Base-by-base conservation (phyloP, 2,797 vertebrate species). In the Gambelia wislizenii region DNA sequence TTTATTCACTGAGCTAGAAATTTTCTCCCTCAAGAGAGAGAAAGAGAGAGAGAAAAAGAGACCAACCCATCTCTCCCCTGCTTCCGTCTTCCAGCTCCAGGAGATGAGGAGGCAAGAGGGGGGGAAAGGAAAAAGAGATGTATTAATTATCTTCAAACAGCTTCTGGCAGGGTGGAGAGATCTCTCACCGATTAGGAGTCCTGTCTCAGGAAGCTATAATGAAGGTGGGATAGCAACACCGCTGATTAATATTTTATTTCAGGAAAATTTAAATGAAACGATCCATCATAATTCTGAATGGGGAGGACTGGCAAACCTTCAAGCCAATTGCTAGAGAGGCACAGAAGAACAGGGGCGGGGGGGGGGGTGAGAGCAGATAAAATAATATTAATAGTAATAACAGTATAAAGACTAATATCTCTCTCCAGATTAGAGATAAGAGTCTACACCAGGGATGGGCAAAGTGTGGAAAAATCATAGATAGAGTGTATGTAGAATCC, bases 191-290 rank as follows among this genome's bases (percentile, higher is more conserved):
- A 95, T 96, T 91, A 94, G 92, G 49, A 87, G 91, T 95, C 93
- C 93, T 80, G 92, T 94, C 95, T 95, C 94, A 42, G 93, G 2
- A 54, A 92, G 80, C 93, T 92, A 39, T 94, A 95, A 95, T 88
- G 94, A 96, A 96, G 95, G 94, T 91, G 94, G 93, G 95, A 91
- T 83, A 39, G 80, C 85, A 92, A 90, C 88, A 91, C 82, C 0
- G 0, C 78, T 90, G 94, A 95, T 92, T 92, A 95, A 95, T 95
- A 94, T 94, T 93, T 89, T 85, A 94, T 94, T 94, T 92, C 90
- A 75, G 93, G 69, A 36, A 88, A 91, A 93, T 93, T 87, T 94
- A 93, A 96, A 94, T 94, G 75, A 94, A 94, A 92, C 49, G 86
- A 96, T 96, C 95, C 95, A 95, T 96, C 96, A 95, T 84, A 54